phyloP scores from a whole-genome alignment of 2,113 vertebrate genomes.

The Takifugu flavidus region DNA sequence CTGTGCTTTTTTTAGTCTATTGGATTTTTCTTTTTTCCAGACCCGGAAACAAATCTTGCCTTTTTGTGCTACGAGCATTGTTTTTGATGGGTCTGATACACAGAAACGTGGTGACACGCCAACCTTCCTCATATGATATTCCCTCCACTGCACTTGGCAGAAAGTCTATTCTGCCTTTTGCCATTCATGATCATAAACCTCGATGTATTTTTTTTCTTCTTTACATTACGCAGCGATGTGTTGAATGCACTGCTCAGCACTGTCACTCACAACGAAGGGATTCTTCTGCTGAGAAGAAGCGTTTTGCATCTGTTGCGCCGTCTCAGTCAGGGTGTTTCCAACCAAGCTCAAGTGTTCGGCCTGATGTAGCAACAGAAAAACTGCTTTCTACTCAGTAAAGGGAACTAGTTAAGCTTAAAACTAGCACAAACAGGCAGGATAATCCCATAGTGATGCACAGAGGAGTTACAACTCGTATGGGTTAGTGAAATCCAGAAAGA shows the following conservation, averaged over 20 bases:
- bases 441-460: constrained; percentile 50
- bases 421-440: constrained; percentile 58
- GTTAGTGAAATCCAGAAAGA: no score
- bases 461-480: no score
- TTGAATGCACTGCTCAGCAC: constrained; percentile 7
- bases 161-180: neutral
- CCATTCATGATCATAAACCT: no score
- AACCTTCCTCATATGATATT: constrained; percentile 5
- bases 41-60: constrained; percentile 93
- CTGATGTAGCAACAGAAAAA: constrained; percentile 49
- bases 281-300: constrained; percentile 41
- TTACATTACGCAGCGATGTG: no score
- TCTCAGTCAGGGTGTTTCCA: constrained; percentile 43
- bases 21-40: constrained; percentile 91
- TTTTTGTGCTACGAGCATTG: constrained; percentile 52
- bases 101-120: constrained; percentile 50
- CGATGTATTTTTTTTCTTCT: no score
- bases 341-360: constrained; percentile 56
- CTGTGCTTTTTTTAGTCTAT: constrained; percentile 93
- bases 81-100: constrained; percentile 56
- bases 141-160: neutral
- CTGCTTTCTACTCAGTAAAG: constrained; percentile 59
- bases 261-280: constrained; percentile 40
- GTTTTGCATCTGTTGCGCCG: constrained; percentile 39
- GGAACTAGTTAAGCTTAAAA: constrained; percentile 63